Percentiles rank a stretch among this genome's conserved stretches.
These are phyloP conservation scores for Tiaroga cobitis DNA, from an alignment of 2,797 vertebrate species.

Conservation along the genomic window DNA sequence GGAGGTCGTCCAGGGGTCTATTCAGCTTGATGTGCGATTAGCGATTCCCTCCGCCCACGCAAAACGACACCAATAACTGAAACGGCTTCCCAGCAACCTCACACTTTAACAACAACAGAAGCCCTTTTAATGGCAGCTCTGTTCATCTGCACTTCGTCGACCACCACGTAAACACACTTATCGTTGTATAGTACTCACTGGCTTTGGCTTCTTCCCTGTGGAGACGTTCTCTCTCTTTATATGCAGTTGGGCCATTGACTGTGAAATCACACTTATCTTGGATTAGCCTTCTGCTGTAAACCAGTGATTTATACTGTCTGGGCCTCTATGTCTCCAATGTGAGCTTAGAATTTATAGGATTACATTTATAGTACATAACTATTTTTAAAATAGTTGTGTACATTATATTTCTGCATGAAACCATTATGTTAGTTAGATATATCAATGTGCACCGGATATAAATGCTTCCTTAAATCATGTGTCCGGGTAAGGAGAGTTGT, in stretches of 20 bases:
- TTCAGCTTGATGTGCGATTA: constrained; percentile 15
- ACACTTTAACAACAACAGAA: constrained; percentile 60
- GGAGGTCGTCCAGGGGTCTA: constrained; percentile 6
- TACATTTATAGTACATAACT: neutral
- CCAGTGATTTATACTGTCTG: constrained; percentile 42
- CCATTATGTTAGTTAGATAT: neutral
- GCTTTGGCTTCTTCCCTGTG: neutral
- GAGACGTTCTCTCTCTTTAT: constrained; percentile 22
- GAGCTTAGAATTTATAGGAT: constrained; percentile 7
- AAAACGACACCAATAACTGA: constrained; percentile 31
- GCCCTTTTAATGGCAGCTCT: constrained; percentile 58
- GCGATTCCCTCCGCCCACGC: neutral
- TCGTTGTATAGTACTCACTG: neutral
- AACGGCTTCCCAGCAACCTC: constrained; percentile 54
- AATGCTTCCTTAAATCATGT: neutral
- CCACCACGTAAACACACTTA: neutral
- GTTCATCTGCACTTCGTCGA: constrained; percentile 53
- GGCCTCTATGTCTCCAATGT: neutral
- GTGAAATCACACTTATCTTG: constrained; percentile 27
- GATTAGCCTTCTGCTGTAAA: constrained; percentile 28
- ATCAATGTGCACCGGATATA: neutral
- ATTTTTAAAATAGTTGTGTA: neutral
- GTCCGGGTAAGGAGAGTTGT: neutral
- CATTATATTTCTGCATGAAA: neutral
- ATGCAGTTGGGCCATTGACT: constrained; percentile 9